phyloP scores from a whole-genome alignment of 1,140 invertebrate genomes.

The Lepidurus packardi region DNA sequence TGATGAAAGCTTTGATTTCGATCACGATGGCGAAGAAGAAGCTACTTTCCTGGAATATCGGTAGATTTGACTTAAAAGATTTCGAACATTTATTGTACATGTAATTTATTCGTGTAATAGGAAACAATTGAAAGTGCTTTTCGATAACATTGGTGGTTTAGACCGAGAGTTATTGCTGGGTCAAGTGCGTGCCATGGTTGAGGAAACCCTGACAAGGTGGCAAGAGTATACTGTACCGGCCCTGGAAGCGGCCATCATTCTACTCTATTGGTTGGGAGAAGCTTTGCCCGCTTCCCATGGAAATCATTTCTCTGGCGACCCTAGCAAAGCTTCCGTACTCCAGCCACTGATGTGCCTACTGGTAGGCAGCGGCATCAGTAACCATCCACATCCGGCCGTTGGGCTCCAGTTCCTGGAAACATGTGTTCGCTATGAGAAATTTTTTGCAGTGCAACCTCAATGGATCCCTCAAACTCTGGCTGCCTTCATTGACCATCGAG shows the following conservation, averaged over 20 bases:
- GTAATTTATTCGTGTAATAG: conserved; percentile 42
- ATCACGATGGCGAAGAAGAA: conserved; percentile 54
- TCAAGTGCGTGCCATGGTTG: conserved; percentile 47
- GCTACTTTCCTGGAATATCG: conserved; percentile 50
- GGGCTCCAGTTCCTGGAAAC: conserved; percentile 53
- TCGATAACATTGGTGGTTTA: conserved; percentile 52
- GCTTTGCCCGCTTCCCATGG: conserved; percentile 47
- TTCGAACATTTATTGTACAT: conserved; percentile 23
- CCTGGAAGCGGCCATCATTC: conserved; percentile 51
- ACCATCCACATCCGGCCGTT: conserved; percentile 49
- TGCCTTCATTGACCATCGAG: conserved; percentile 52
- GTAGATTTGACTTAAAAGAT: conserved; percentile 31
- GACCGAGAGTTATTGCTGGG: conserved; percentile 49
- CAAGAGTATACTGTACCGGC: conserved; percentile 45
- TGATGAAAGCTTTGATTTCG: conserved; percentile 52
- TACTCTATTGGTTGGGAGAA: conserved; percentile 54
- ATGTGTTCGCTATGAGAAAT: conserved; percentile 53
- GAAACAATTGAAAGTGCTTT: conserved; percentile 53
- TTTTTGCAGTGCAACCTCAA: conserved; percentile 49
- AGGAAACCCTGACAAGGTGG: conserved; percentile 48
- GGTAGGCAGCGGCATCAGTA: conserved; percentile 47
- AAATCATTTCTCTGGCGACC: conserved; percentile 46
- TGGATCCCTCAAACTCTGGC: conserved; percentile 49
- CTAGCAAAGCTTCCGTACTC: conserved; percentile 45
- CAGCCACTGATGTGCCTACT: conserved; percentile 50